Evolutionary conservation across 2,888 invertebrate species (phyloP), one percentile per base, ranked within the genome.

Genomic region (Drosophila mulleri): DNA sequence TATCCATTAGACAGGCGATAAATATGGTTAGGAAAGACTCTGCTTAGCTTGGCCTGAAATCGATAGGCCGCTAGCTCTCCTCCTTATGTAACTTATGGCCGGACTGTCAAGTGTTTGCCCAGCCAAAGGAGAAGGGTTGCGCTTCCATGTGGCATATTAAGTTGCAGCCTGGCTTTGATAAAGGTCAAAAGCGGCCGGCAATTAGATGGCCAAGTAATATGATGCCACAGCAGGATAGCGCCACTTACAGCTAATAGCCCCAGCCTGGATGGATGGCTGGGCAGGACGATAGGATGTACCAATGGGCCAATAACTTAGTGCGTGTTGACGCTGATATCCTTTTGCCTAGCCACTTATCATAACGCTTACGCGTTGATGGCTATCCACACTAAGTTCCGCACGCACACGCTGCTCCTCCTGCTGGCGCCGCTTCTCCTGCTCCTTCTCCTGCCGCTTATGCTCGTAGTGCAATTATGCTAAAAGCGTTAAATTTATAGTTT

Each of bases 401-500:
- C 84, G 82, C 89, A 88, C 79, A 86, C 37, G 23, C 9, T 87
- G 72, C 72, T 66, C 64, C 52, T 3, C 7, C 29, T n/a, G 3
- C n/a, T 48, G 6, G 67, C 67, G 8, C 6, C 29, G 29, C 75
- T 70, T 7, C 14, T 86, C 69, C 73, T 66, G 60, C 52, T 32
- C 6, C 32, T 12, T 1, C 47, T 11, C 65, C 75, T 68, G 63
- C 73, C 69, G 75, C 80, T 87, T 83, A 83, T 89, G 89, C 74
- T 86, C 67, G 73, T 70, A 63, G 73, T 70, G 75, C 80, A 89
- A 87, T 87, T 89, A 89, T 89, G 84, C 72, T 88, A 84, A 88
- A 88, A 83, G 79, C 87, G 83, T 81, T 70, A 78, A 88, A 84
- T 84, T 84, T 84, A 84, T 84, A 86, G 84, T 88, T 88, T 70